Percentiles rank a stretch among this genome's conserved stretches.
Evolutionary conservation across 2,888 invertebrate genomes (phyloP).

Genomic region (Torymus tubicola): DNA sequence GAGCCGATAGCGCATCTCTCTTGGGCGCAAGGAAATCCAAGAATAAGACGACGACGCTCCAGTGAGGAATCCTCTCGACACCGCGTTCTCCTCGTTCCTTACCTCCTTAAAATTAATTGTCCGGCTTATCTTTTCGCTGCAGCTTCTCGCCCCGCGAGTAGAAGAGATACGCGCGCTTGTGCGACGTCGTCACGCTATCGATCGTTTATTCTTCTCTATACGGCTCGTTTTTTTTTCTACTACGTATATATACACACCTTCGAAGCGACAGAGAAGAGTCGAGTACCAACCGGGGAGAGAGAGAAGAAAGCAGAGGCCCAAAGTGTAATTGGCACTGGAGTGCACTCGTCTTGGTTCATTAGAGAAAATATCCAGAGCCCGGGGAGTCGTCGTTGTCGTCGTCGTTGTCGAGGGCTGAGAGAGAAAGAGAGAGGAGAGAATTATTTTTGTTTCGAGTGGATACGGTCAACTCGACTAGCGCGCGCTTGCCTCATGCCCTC

Average conservation of each 20-base stretch:
- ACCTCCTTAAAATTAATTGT: conserved; percentile 69
- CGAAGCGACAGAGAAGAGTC: conserved; percentile 38
- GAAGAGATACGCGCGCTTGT: conserved; percentile 49
- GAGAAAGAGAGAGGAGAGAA: conserved; percentile 66
- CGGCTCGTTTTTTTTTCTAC: background rate
- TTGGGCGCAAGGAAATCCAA: background rate
- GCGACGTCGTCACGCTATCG: conserved; percentile 60
- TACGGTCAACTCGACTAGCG: conserved; percentile 74
- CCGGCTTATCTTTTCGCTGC: conserved; percentile 70
- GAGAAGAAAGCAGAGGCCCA: conserved; percentile 69
- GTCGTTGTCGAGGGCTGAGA: conserved; percentile 72
- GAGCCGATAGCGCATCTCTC: background rate
- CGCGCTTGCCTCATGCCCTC: conserved; percentile 28
- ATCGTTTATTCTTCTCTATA: conserved; percentile 59
- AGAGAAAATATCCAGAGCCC: conserved; percentile 73
- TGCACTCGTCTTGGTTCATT: conserved; percentile 76
- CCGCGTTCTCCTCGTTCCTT: background rate
- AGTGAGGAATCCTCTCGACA: no score
- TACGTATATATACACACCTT: background rate
- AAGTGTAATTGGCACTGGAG: conserved; percentile 76
- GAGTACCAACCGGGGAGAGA: conserved; percentile 55
- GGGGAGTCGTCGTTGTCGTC: conserved; percentile 72
- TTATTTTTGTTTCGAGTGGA: conserved; percentile 76
- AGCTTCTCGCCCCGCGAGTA: conserved; percentile 62
- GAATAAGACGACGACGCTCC: conserved; percentile 1